These are phyloP conservation scores for Drosophila basisetae DNA, from an alignment of 2,888 invertebrate species.

Conservation along the genomic window DNA sequence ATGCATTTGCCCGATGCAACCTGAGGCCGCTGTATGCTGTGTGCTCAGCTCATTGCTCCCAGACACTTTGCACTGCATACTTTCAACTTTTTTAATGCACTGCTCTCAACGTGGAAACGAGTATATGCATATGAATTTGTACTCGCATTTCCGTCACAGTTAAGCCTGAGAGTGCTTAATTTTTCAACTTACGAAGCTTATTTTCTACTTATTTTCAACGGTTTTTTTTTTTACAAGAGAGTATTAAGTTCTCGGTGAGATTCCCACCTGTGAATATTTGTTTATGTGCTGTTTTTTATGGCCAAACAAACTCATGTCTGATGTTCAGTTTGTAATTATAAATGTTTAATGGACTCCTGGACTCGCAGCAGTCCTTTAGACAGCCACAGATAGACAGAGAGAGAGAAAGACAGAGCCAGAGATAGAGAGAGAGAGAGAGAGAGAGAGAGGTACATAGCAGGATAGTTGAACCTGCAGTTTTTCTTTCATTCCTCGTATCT, in stretches of 20 bases:
- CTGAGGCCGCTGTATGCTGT: constrained; percentile 37
- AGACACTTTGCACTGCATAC: constrained; percentile 49
- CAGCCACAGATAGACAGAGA: neutral
- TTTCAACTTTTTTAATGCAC: constrained; percentile 25
- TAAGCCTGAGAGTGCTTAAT: neutral
- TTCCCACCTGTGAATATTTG: neutral
- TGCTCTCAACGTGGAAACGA: neutral
- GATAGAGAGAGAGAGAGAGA: too few relatives aligned
- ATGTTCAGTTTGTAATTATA: constrained; percentile 77
- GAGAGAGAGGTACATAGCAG: neutral
- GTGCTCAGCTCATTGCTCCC: constrained; percentile 24
- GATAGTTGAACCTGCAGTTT: constrained; percentile 20
- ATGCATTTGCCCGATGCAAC: constrained; percentile 6
- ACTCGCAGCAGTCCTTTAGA: constrained; percentile 12
- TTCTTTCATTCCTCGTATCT: neutral
- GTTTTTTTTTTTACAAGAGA: neutral
- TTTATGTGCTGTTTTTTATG: constrained; percentile 13
- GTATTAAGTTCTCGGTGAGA: neutral
- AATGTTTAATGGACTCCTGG: constrained; percentile 77
- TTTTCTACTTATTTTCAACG: neutral
- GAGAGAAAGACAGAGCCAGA: neutral
- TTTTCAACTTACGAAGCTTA: neutral
- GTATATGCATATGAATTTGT: neutral
- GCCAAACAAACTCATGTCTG: constrained; percentile 34
- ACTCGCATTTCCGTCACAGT: neutral